These are phyloP conservation scores for Leptopilina drosophilae DNA, from an alignment of 2,888 invertebrate species.

Conservation along the genomic window DNA sequence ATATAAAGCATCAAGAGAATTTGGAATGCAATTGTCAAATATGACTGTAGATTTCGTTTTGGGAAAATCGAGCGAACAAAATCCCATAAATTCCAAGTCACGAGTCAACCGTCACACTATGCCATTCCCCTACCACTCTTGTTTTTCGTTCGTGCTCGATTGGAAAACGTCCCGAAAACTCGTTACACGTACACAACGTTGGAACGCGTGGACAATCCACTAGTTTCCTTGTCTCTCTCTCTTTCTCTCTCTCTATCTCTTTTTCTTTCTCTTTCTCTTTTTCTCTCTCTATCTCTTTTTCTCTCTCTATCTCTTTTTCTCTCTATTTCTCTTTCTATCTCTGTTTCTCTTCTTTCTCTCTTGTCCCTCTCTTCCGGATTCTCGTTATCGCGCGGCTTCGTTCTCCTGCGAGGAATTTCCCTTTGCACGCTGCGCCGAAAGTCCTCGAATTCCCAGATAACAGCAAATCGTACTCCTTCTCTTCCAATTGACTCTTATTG, in stretches of 20 bases:
- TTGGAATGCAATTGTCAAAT: conserved; percentile 29
- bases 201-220: conserved; percentile 33
- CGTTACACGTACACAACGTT: conserved; percentile 35
- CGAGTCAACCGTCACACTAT: conserved; percentile 35
- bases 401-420: conserved; percentile 27
- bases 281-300: neutral
- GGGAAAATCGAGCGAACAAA: conserved; percentile 24
- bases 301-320: conserved; percentile 3
- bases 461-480: conserved; percentile 22
- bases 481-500: conserved; percentile 33
- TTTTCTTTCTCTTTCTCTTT: too few species aligned
- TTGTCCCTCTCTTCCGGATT: neutral
- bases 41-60: conserved; percentile 8
- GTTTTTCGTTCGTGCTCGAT: conserved; percentile 31
- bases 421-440: conserved; percentile 18
- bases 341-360: too few species aligned
- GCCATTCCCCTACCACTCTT: conserved; percentile 1
- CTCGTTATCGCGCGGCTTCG: conserved; percentile 32
- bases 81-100: conserved; percentile 37
- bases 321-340: neutral
- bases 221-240: conserved; percentile 16
- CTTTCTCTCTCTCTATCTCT: neutral
- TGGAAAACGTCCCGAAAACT: conserved; percentile 37
- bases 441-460: conserved; percentile 37
- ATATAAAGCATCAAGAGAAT: conserved; percentile 11